Evolutionary conservation across 2,888 invertebrate genomes (phyloP), one percentile per base, ranked within the genome.

Genomic region (Tetheella fluctuosa): DNA sequence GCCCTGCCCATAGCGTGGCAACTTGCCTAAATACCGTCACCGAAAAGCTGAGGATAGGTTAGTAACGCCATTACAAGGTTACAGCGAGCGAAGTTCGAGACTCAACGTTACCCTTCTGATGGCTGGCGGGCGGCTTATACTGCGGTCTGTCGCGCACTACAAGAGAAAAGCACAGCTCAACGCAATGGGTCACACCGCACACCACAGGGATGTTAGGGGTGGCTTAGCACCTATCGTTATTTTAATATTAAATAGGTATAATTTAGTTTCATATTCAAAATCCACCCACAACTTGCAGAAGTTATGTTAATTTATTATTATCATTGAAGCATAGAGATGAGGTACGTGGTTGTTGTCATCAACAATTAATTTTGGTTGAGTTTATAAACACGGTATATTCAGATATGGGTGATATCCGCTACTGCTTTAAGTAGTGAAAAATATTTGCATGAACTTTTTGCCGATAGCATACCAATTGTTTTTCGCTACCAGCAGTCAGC

Each of bases 151-250:
- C 86, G 83, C 84, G 80, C 75, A 80, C 92, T 93, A 93, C 85
- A 90, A 92, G 88, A 93, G 81, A 90, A 92, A 91, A 80, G 85
- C 81, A 89, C 79, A 90, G 81, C 90, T 93, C 85, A 93, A 89
- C 88, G 82, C 86, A 78, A 85, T 80, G 83, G 78, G 77, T 80
- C 85, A 83, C 86, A 88, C 84, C 85, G 83, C 86, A 88, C 85
- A 86, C 83, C 80, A 76, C 74, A 67, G 68, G 75, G 74, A 72
- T 76, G 75, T 74, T 70, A 67, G 64, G 71, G 71, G 70, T 48
- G 48, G 52, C 61, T 65, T 61, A 65, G 65, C 62, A 61, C 62
- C 28, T 25, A 48, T 48, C 20, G 13, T 13, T 17, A 20, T 48
- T 48, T 7, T 20, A 48, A n/a, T 48, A 48, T 20, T 20, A 48